A percentile compares a stretch with the other conserved stretches of the same genome.
phyloP scores from a whole-genome alignment of 2,888 invertebrate genomes.

The Ramazzottius varieornatus region DNA sequence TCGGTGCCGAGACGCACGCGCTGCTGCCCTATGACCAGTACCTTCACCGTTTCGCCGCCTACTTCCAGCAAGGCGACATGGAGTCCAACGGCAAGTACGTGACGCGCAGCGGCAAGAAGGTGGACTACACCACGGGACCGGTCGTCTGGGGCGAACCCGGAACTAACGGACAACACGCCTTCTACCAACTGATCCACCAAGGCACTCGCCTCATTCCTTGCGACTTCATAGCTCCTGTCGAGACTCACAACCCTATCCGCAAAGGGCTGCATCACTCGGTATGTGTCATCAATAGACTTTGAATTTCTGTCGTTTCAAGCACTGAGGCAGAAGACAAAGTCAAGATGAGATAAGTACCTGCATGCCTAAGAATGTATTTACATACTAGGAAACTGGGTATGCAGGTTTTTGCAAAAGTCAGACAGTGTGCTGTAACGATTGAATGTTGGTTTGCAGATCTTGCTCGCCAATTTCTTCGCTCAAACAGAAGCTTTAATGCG shows the following conservation, averaged over 20 bases:
- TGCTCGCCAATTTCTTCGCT: constrained; percentile 84
- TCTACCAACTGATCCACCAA: constrained; percentile 96
- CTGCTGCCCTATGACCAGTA: constrained; percentile 90
- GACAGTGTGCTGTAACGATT: too few species aligned
- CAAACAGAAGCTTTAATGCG: constrained; percentile 96
- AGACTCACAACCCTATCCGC: constrained; percentile 59
- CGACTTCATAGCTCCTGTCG: constrained; percentile 79
- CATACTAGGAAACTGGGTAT: too few species aligned
- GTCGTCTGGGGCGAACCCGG: constrained; percentile 96
- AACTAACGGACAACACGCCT: constrained; percentile 97
- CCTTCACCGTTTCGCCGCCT: constrained; percentile 89
- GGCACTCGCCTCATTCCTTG: constrained; percentile 68
- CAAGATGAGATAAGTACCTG: too few species aligned
- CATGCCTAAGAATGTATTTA: too few species aligned
- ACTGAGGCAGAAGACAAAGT: too few species aligned
- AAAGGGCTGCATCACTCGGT: constrained; percentile 59
- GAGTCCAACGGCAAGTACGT: constrained; percentile 84
- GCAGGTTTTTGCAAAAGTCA: too few species aligned
- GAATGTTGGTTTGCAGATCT: constrained; percentile 40
- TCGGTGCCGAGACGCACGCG: constrained; percentile 77
- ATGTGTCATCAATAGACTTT: constrained; percentile 3
- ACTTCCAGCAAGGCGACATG: constrained; percentile 99
- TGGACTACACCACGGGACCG: constrained; percentile 36
- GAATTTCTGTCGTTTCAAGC: not conserved
- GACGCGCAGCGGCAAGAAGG: constrained; percentile 24